Base-by-base conservation (phyloP, 1,140 invertebrate species). In the Fopius arisanus region DNA sequence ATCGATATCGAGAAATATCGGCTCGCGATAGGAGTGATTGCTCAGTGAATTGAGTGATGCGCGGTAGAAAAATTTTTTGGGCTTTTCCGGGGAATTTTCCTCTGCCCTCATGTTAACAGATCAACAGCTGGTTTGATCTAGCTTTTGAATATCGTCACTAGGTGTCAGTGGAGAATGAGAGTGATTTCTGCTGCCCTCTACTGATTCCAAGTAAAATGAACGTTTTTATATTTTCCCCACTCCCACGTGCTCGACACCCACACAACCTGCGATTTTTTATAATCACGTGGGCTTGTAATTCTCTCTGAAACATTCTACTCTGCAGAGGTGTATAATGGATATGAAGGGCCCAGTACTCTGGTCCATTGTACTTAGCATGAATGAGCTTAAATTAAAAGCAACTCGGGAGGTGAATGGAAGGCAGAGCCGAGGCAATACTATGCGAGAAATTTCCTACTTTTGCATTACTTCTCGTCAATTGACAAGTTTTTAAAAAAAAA, bases 341-440 rank as follows among this genome's bases (percentile, higher is more conserved):
- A 2, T 0, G 26, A 3, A 26, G 54, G 19, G 54, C 54, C 54
- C 54, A 23, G 54, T 14, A 2, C 43, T 23, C 19, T 26, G 19
- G 14, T 59, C 54, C 19, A 19, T 26, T 6, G 23, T 59, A 26
- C 2, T 59, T 59, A 59, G 26, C 12, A 59, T 59, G 54, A 59
- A 59, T 59, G 19, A 28, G 10, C 9, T 59, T 19, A 21, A 59
- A 59, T 59, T 31, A 33, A 37, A 16, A 65, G 29, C 62, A 65
- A 16, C n/a, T 62, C 14, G 26, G 10, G 23, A 28, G n/a, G n/a
- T 65, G 26, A 65, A 65, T 59, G n/a, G 62, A 65, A 65, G 29
- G 6, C 62, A 29, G 28, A 62, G 54, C 14, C 54, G 54, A 62
- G 54, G 54, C 28, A 62, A 62, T 28, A 62, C 54, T 62, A 62